phyloP scores from a whole-genome alignment of 2,113 vertebrate genomes.

The Oryzias curvinotus region DNA sequence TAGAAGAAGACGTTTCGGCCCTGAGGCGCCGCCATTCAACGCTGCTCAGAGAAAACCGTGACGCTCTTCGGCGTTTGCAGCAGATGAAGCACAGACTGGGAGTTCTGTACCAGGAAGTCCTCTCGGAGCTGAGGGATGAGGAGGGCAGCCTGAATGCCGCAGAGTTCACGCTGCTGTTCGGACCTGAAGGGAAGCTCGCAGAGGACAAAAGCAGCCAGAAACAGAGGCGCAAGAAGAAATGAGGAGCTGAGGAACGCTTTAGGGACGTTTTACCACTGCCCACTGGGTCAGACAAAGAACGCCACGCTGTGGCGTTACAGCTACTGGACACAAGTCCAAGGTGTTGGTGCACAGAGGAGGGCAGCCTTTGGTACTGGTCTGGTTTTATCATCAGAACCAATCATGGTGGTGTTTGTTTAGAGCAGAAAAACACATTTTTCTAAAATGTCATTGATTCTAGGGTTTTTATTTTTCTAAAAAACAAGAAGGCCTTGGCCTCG shows the following conservation, averaged over 20 bases:
- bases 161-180: slow-evolving; percentile 82
- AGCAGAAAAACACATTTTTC: too few species aligned
- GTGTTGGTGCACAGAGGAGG: too few species aligned
- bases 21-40: slow-evolving; percentile 82
- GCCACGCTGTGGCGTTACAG: too few species aligned
- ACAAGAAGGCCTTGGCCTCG: too few species aligned
- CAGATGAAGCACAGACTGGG: slow-evolving; percentile 89
- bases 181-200: slow-evolving; percentile 72
- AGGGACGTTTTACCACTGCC: too few species aligned
- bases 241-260: slow-evolving; percentile 48
- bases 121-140: slow-evolving; percentile 84
- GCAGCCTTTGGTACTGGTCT: too few species aligned
- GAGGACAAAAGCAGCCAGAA: slow-evolving; percentile 79
- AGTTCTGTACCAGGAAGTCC: slow-evolving; percentile 88
- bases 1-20: slow-evolving; percentile 84
- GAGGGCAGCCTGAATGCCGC: slow-evolving; percentile 82
- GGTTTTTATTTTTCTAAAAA: too few species aligned
- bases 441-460: too few species aligned
- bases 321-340: too few species aligned
- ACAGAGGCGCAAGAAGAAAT: slow-evolving; percentile 87
- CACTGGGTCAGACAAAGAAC: background rate
- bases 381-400: too few species aligned
- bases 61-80: slow-evolving; percentile 83
- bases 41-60: slow-evolving; percentile 88
- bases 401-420: too few species aligned